Evolutionary conservation across 2,797 vertebrate species (phyloP), one percentile per base, ranked within the genome.

Genomic region (Typhlichthys eigenmanni): DNA sequence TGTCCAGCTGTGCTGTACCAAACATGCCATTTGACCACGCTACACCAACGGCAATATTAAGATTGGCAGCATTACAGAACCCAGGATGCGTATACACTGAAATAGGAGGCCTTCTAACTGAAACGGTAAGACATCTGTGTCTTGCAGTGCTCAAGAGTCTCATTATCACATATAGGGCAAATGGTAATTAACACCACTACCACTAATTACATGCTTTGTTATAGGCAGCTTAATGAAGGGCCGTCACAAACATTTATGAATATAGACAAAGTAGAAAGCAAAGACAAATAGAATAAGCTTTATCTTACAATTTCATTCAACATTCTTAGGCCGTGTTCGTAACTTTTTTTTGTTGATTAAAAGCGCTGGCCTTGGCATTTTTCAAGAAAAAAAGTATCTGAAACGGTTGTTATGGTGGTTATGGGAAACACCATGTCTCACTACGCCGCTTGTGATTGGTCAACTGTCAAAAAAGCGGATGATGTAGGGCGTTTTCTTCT

Each of bases 11-110:
- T 69, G 71, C 75, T 65, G 76, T 69, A 70, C 83, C 86, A 81
- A 87, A 90, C 89, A 89, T 85, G 89, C 63, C 66, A 63, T 80
- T 71, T 75, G 61, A 79, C 76, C 71, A 45, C 56, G 53, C 66
- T 60, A 55, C 59, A 66, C 81, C 70, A 68, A 13, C 75, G 75
- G 43, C 71, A 67, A 62, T 79, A 75, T 82, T 84, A 66, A 68
- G 74, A 79, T 70, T 79, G 80, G 86, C 75, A 75, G 79, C 14
- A n/a, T 55, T 81, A 58, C 71, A 74, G 66, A 75, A 74, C 69
- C 66, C 52, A 71, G 68, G 64, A 55, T 78, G 77, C 74, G 68
- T 72, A 11, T 55, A 72, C 74, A 77, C 67, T 70, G 24, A 24
- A 24, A 24, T 65, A 70, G 57, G 64, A 60, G 55, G 72, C 76